phyloP scores from a whole-genome alignment of 2,797 vertebrate species.

The Rhadinocentrus ornatus region DNA sequence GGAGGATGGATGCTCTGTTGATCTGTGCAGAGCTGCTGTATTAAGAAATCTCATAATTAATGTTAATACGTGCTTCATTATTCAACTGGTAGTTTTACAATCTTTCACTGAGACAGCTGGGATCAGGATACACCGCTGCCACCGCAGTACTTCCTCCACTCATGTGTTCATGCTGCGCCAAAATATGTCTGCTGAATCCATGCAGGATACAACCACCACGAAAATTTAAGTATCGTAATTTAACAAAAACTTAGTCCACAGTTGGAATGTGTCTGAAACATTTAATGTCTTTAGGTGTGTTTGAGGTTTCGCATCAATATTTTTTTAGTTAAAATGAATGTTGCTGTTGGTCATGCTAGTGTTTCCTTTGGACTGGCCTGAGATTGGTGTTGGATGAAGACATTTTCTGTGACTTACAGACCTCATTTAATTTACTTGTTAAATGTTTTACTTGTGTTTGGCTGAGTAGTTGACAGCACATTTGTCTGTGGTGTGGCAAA shows the following conservation, averaged over 20 bases:
- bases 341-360: not conserved
- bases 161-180: too few species aligned
- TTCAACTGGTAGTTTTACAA: not conserved
- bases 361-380: not conserved
- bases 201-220: not conserved
- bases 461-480: too few species aligned
- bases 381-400: not conserved
- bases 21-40: not conserved
- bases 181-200: too few species aligned
- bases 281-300: not conserved
- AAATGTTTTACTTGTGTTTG: too few species aligned
- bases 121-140: not conserved
- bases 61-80: not conserved
- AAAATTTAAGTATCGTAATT: not conserved
- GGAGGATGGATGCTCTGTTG: not conserved
- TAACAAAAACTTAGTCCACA: not conserved
- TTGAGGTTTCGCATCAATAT: not conserved
- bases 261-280: not conserved
- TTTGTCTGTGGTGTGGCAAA: too few species aligned
- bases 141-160: too few species aligned
- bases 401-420: not conserved
- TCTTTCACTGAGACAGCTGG: not conserved
- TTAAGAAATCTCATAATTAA: not conserved
- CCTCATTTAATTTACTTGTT: not conserved
- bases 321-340: not conserved